phyloP scores from a whole-genome alignment of 2,113 vertebrate species.

The Pimephales promelas region DNA sequence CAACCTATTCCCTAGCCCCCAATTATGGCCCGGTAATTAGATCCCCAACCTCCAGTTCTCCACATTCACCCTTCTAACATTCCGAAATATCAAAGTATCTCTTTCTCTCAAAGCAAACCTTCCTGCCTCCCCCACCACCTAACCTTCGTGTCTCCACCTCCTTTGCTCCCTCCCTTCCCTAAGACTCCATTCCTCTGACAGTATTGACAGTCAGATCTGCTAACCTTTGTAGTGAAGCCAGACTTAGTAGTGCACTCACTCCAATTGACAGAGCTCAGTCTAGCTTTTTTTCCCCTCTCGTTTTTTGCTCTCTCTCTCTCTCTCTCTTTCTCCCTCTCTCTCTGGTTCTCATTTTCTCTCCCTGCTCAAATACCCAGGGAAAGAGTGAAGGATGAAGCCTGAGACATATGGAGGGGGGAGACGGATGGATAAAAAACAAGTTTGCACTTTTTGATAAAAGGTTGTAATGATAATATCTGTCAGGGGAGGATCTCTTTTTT shows the following conservation, averaged over 20 bases:
- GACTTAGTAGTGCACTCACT: conserved; percentile 93
- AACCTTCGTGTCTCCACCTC: conserved; percentile 63
- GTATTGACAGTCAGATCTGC: conserved; percentile 99
- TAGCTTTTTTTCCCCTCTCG: conserved; percentile 68
- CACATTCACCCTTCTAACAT: conserved; percentile 99
- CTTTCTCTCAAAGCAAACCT: conserved; percentile 93
- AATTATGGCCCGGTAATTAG: conserved; percentile 99
- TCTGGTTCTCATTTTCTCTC: conserved; percentile 56
- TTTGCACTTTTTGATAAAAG: conserved; percentile 92
- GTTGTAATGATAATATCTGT: conserved; percentile 89
- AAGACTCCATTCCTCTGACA: conserved; percentile 87
- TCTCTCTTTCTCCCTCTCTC: conserved; percentile 61
- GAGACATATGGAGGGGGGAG: conserved; percentile 59
- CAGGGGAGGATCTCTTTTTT: conserved; percentile 78
- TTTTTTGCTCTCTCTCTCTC: conserved; percentile 53
- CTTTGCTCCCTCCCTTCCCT: conserved; percentile 71
- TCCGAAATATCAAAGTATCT: conserved; percentile 99
- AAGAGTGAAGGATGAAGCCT: conserved; percentile 72
- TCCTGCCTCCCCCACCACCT: conserved; percentile 66
- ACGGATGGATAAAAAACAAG: conserved; percentile 65
- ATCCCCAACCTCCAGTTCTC: conserved; percentile 99
- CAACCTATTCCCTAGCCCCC: conserved; percentile 99
- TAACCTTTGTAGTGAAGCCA: conserved; percentile 99
- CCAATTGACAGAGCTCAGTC: conserved; percentile 88
- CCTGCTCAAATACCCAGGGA: conserved; percentile 81